A percentile compares a stretch with the other conserved stretches of the same genome.
phyloP scores from a whole-genome alignment of 2,888 invertebrate species.

The Tribolium freemani region DNA sequence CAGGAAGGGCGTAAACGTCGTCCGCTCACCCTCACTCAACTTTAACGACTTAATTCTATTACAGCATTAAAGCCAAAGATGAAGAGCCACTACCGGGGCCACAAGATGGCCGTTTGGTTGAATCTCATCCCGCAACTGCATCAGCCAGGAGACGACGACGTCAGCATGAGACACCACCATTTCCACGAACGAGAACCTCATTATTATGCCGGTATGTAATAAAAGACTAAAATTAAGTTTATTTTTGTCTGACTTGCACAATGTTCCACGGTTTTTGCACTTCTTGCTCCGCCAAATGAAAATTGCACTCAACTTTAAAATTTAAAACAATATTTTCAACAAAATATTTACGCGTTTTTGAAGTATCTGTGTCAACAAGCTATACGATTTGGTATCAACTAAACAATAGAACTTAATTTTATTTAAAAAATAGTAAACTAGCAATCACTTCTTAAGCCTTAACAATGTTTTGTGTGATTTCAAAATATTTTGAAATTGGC shows the following conservation, averaged over 20 bases:
- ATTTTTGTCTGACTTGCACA: background rate
- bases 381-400: too few relatives aligned
- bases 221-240: background rate
- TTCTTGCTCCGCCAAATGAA: background rate
- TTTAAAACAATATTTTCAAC: too few relatives aligned
- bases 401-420: too few relatives aligned
- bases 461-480: too few relatives aligned
- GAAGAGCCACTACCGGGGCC: conserved; percentile 90
- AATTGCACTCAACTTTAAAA: too few relatives aligned
- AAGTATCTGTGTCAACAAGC: too few relatives aligned
- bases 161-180: conserved; percentile 82
- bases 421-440: too few relatives aligned
- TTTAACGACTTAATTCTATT: conserved; percentile 57
- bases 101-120: conserved; percentile 93
- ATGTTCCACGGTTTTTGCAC: background rate
- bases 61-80: conserved; percentile 80
- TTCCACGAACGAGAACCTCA: conserved; percentile 81
- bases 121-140: conserved; percentile 89
- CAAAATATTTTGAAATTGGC: too few relatives aligned
- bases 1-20: conserved; percentile 45
- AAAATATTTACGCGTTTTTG: too few relatives aligned
- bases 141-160: conserved; percentile 80
- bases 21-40: conserved; percentile 43
- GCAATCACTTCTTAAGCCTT: too few relatives aligned
- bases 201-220: conserved; percentile 78